Evolutionary conservation across 2,888 invertebrate species (phyloP).

Genomic region (Carabus problematicus): DNA sequence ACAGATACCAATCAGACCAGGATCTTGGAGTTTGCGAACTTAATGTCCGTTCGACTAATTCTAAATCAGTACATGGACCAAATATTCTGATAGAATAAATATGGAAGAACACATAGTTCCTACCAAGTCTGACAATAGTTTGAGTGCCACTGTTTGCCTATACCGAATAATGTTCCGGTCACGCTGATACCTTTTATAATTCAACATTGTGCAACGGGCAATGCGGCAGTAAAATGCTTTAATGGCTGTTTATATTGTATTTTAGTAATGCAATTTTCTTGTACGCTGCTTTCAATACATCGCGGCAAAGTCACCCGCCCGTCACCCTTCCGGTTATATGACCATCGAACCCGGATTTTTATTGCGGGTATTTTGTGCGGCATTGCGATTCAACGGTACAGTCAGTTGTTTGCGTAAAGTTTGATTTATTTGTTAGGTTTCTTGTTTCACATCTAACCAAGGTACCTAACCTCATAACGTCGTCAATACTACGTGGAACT

Average conservation of each 20-base stretch:
- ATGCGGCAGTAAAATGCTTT: slow-evolving; percentile 30
- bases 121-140: too few species aligned
- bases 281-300: slow-evolving; percentile 40
- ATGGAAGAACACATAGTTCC: too few species aligned
- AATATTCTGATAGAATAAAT: too few species aligned
- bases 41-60: too few species aligned
- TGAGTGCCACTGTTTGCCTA: too few species aligned
- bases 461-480: slow-evolving; percentile 5
- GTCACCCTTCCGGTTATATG: slow-evolving; percentile 24
- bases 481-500: not conserved
- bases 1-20: too few species aligned
- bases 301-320: slow-evolving; percentile 27
- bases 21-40: too few species aligned
- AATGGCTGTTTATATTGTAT: slow-evolving; percentile 36
- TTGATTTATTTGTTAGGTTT: slow-evolving; percentile 36
- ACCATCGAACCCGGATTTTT: slow-evolving; percentile 27
- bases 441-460: not conserved
- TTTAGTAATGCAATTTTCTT: slow-evolving; percentile 42
- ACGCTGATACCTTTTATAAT: slow-evolving; percentile 25
- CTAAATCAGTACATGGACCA: too few species aligned
- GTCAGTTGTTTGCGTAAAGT: slow-evolving; percentile 38
- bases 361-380: slow-evolving; percentile 35
- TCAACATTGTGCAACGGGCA: slow-evolving; percentile 23
- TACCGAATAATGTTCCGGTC: too few species aligned
- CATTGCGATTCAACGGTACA: slow-evolving; percentile 30